Evolutionary conservation across 2,113 vertebrate genomes (phyloP).

Genomic region (Cairina moschata): DNA sequence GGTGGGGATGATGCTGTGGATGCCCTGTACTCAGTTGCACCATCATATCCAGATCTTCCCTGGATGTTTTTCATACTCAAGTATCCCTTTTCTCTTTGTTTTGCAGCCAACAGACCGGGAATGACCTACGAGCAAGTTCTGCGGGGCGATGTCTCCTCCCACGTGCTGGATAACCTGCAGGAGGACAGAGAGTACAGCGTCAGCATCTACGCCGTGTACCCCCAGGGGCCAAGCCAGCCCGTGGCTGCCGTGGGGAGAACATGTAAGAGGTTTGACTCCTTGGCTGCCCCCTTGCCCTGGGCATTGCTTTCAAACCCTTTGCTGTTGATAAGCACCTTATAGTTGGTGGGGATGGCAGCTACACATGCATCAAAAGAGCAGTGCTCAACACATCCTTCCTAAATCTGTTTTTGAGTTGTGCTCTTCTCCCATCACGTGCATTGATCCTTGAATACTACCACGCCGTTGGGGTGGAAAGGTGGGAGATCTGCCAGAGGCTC

Average conservation of each 20-base stretch:
- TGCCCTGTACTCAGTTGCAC: background rate
- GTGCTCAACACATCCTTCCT: background rate
- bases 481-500: background rate
- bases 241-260: slow-evolving; percentile 83
- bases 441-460: accelerated
- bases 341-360: background rate
- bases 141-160: slow-evolving; percentile 77
- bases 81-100: background rate
- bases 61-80: background rate
- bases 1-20: background rate
- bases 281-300: background rate
- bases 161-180: slow-evolving; percentile 84
- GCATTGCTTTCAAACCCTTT: accelerated
- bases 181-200: slow-evolving; percentile 85
- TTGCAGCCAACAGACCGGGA: slow-evolving; percentile 79
- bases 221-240: slow-evolving; percentile 79
- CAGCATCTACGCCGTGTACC: slow-evolving; percentile 82
- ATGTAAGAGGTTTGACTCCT: slow-evolving; percentile 73
- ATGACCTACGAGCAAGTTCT: slow-evolving; percentile 80
- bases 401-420: background rate
- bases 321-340: background rate
- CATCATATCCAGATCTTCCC: background rate
- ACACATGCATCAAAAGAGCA: background rate
- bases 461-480: background rate
- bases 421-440: accelerated